phyloP scores from a whole-genome alignment of 23 tunicate species.

The Diplosoma virens region DNA sequence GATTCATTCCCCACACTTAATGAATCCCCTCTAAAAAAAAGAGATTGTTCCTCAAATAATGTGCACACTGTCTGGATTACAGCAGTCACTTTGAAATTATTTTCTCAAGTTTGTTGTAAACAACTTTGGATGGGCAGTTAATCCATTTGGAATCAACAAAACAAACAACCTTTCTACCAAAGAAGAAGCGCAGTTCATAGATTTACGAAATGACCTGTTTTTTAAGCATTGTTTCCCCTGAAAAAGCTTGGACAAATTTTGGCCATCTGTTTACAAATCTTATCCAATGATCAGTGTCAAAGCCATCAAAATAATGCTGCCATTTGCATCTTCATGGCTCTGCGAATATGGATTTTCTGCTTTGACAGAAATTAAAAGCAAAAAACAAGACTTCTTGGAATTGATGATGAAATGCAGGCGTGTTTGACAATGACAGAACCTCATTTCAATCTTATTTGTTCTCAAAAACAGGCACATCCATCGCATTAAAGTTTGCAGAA shows the following conservation, averaged over 20 bases:
- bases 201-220: slow-evolving; percentile 57
- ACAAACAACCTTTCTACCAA: slow-evolving; percentile 48
- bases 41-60: slow-evolving; percentile 56
- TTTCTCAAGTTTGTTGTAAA: slow-evolving; percentile 57
- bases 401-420: slow-evolving; percentile 64
- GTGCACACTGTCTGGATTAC: slow-evolving; percentile 57
- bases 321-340: slow-evolving; percentile 70
- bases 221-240: slow-evolving; percentile 45
- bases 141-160: slow-evolving; percentile 57
- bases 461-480: slow-evolving; percentile 39
- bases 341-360: slow-evolving; percentile 59
- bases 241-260: slow-evolving; percentile 40
- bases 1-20: slow-evolving; percentile 63
- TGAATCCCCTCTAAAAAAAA: slow-evolving; percentile 17
- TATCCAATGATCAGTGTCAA: slow-evolving; percentile 34
- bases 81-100: slow-evolving; percentile 53
- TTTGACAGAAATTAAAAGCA: slow-evolving; percentile 47
- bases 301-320: slow-evolving; percentile 53
- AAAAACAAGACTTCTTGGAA: slow-evolving; percentile 27
- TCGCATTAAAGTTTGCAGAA: slow-evolving; percentile 34
- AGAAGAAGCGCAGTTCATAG: slow-evolving; percentile 66
- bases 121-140: slow-evolving; percentile 61
- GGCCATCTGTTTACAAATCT: slow-evolving; percentile 49
- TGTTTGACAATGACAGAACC: slow-evolving; percentile 50
- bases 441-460: slow-evolving; percentile 37